Base-by-base conservation (phyloP, 2,113 vertebrate genomes). In the Montifringilla adamsi region DNA sequence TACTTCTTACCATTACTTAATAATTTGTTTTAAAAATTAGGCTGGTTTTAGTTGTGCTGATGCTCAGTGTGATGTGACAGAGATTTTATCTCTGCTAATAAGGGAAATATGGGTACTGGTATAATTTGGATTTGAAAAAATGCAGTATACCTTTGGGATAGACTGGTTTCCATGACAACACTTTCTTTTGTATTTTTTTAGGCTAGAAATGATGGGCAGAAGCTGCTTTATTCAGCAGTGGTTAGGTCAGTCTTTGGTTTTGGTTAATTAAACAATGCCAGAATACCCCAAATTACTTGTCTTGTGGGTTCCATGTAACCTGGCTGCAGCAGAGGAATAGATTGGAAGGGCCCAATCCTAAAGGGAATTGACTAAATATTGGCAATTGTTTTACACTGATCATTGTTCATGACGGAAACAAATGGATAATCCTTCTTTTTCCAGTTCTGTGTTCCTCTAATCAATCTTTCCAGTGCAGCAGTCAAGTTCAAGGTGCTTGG, bases 131-230 rank as follows among this genome's bases (percentile, higher is more conserved):
- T 91, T 79, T 90, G 69, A 84, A 76, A 93, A 95, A 97, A 93
- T 79, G 55, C 78, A 83, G 75, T 76, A 59, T 96, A 95, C 91
- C 96, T 97, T 95, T 87, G 96, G 97, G 94, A 94, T 92, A 84
- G 90, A 56, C 94, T 96, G 70, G 97, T 98, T 98, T 97, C 96
- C 94, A 95, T 95, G 96, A 77, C 96, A 97, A 96, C 96, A 18
- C 91, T 95, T 97, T 92, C 91, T 95, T 97, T 94, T 92, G 89
- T 95, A 90, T 89, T 94, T 96, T 97, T 96, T 97, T 94, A 95
- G 73, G 72, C 91, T 96, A 82, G 90, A 84, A 94, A 63, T 96
- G 93, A 94, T 95, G 77, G 90, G 64, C 88, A 96, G 95, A 91
- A 95, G 49, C 83, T 85, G 62, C 75, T 93, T 91, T 83, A 83